These are phyloP conservation scores for Baccha elongata DNA, from an alignment of 2,888 invertebrate genomes.

Conservation along the genomic window DNA sequence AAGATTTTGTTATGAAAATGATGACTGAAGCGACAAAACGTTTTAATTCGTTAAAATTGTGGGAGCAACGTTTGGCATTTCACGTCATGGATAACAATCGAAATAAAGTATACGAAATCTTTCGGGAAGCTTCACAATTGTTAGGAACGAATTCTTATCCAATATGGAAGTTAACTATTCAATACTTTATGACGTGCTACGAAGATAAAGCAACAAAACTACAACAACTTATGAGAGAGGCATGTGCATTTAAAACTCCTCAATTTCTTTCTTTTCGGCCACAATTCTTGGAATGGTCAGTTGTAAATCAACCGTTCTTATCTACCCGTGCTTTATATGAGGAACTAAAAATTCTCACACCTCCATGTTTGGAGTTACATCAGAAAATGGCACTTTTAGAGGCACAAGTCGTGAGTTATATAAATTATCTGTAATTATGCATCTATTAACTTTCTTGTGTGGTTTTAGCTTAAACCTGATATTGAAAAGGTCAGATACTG, in stretches of 20 bases:
- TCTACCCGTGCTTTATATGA: constrained; percentile 85
- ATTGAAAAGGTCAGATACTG: constrained; percentile 84
- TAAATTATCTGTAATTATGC: not conserved
- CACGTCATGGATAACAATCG: constrained; percentile 82
- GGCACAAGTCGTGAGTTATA: constrained; percentile 77
- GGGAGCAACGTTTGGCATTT: constrained; percentile 83
- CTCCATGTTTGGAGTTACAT: constrained; percentile 85
- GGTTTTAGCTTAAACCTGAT: constrained; percentile 80
- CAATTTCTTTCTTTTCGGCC: constrained; percentile 78
- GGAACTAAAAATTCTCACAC: constrained; percentile 84
- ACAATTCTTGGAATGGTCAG: constrained; percentile 77
- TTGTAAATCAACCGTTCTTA: constrained; percentile 78
- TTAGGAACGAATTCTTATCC: constrained; percentile 76
- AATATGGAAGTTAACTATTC: constrained; percentile 78
- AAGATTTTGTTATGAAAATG: constrained; percentile 75
- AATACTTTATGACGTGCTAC: constrained; percentile 78
- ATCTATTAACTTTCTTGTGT: not conserved
- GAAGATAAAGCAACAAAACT: constrained; percentile 76
- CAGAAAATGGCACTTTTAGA: constrained; percentile 85
- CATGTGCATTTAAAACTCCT: constrained; percentile 75
- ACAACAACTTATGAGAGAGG: constrained; percentile 77
- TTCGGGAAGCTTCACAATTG: constrained; percentile 79
- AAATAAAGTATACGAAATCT: constrained; percentile 81
- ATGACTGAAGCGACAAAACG: constrained; percentile 82
- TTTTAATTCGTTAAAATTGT: constrained; percentile 82